Evolutionary conservation across 2,113 vertebrate genomes (phyloP).

Genomic region (Amblyopsis rosae): DNA sequence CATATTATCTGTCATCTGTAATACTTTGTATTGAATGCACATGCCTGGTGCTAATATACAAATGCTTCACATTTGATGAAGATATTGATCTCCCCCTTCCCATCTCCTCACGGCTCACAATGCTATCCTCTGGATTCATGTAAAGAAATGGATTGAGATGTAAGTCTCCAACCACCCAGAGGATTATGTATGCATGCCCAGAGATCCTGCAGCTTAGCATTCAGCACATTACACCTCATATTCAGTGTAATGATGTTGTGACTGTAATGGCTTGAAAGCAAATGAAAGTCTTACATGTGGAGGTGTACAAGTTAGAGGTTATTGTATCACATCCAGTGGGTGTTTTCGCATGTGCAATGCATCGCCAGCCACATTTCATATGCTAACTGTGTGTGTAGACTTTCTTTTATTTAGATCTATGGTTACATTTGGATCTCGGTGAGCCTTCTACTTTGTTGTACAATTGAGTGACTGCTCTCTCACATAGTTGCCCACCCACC

Average conservation of each 20-base stretch:
- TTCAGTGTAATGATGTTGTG: constrained; percentile 66
- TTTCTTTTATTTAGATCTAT: constrained; percentile 28
- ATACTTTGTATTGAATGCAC: neutral
- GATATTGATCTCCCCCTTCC: constrained; percentile 58
- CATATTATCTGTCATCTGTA: neutral
- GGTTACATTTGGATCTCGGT: constrained; percentile 23
- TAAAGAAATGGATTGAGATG: constrained; percentile 60
- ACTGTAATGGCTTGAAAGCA: constrained; percentile 60
- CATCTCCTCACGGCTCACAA: constrained; percentile 49
- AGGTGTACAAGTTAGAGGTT: constrained; percentile 35
- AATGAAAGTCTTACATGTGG: constrained; percentile 61
- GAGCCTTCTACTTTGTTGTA: constrained; percentile 1
- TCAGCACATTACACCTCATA: constrained; percentile 57
- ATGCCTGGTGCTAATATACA: constrained; percentile 40
- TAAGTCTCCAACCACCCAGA: constrained; percentile 1
- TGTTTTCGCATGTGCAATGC: neutral
- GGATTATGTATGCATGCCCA: constrained; percentile 10
- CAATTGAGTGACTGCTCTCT: constrained; percentile 4
- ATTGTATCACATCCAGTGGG: neutral
- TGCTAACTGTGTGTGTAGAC: neutral
- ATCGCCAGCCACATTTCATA: neutral
- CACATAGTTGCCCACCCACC: neutral
- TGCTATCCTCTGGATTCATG: constrained; percentile 67
- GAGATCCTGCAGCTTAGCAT: constrained; percentile 60
- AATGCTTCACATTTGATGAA: constrained; percentile 52